Evolutionary conservation across 2,797 vertebrate genomes (phyloP), one percentile per base, ranked within the genome.

Genomic region (Ctenosaura bakeri): DNA sequence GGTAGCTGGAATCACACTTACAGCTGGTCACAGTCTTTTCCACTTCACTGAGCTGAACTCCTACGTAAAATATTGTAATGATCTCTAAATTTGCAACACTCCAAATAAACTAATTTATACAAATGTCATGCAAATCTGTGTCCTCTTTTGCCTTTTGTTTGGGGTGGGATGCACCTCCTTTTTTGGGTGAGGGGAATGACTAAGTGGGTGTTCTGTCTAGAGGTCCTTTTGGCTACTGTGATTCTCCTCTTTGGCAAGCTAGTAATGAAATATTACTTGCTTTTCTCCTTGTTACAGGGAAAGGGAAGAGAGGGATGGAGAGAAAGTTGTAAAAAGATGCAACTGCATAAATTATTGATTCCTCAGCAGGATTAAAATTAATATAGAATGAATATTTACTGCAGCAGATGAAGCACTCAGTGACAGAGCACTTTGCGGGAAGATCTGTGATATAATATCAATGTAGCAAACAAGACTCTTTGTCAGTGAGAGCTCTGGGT

Each of bases 331-430:
- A 76, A 90, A 92, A 77, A 62, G 91, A 95, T 66, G 62, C 88
- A 87, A 85, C 87, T 46, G 76, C 89, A 95, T 96, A 90, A 94
- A 96, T 96, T 95, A 96, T 96, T 96, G 94, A 96, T 96, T 50
- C 88, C 52, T 52, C 81, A 86, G 91, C 87, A 92, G 91, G 95
- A 94, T 95, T 96, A 95, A 96, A 96, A 94, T 95, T 94, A 96
- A 96, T 95, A 93, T 86, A 88, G 91, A 89, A 91, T 74, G 92
- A 94, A 91, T 92, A 86, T 94, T 91, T 86, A 91, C 91, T 86
- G 83, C 73, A 85, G 1, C 22, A 50, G 32, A 92, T 56, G 38
- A 78, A 59, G 6, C 1, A 29, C 64, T 62, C 16, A 20, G 80
- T 0, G 24, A 83, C 66, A 69, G 78, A 52, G 32, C 35, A 69